These are phyloP conservation scores for Calliphora vomitoria DNA, from an alignment of 2,888 invertebrate species.

Conservation along the genomic window DNA sequence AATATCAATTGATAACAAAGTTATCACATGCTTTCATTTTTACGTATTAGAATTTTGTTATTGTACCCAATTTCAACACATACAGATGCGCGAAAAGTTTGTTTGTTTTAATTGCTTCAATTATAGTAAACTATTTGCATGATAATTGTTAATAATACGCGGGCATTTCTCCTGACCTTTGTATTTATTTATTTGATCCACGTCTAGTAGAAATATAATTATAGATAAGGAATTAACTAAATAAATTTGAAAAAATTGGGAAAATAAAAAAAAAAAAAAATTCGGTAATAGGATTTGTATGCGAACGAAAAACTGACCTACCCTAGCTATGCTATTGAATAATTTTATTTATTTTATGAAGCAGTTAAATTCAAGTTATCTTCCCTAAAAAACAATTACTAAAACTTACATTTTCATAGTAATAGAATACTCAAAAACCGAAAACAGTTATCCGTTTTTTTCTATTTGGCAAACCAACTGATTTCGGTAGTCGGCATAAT, in stretches of 20 bases:
- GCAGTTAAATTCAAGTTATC: too few species aligned
- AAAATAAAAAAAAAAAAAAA: too few species aligned
- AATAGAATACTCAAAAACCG: too few species aligned
- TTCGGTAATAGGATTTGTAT: too few species aligned
- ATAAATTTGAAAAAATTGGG: not conserved
- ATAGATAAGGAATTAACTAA: not conserved
- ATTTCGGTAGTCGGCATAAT: too few species aligned
- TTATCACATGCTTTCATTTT: conserved; percentile 30
- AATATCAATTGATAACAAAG: conserved; percentile 47
- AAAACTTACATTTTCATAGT: too few species aligned
- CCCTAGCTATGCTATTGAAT: too few species aligned
- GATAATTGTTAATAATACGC: not conserved
- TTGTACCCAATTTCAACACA: not conserved
- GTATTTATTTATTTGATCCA: not conserved
- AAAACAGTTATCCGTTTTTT: too few species aligned
- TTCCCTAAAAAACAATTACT: too few species aligned
- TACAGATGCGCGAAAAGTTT: not conserved
- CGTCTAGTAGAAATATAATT: not conserved
- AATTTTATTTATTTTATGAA: too few species aligned
- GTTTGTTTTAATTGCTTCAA: conserved; percentile 22
- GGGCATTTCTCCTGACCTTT: not conserved
- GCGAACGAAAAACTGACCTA: too few species aligned
- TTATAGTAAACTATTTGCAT: conserved; percentile 5
- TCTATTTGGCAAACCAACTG: too few species aligned
- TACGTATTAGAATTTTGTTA: conserved; percentile 18